Base-by-base conservation (phyloP, 2,797 vertebrate genomes). In the Helarctos malayanus region DNA sequence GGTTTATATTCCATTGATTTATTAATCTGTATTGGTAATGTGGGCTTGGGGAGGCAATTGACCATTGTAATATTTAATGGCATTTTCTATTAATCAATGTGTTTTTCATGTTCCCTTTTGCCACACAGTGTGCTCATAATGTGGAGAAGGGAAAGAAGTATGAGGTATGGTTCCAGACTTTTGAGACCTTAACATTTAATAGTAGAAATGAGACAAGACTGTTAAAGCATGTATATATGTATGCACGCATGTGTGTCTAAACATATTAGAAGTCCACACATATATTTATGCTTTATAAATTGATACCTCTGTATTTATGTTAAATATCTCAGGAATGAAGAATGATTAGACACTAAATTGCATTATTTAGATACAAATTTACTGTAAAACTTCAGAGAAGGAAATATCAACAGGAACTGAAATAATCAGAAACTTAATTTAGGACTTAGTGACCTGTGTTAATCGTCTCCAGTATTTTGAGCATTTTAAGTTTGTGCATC, bases 361-460 rank as follows among this genome's bases (percentile, higher is more conserved):
- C 2, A 88, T 29, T 14, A 92, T 78, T 95, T 59, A 80, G n/a
- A 89, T 57, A 95, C 7, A 81, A 84, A 18, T 65, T 57, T 85
- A 56, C 23, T 76, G 0, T 45, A 89, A 75, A 84, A 59, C 78
- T 82, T 97, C n/a, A 84, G 29, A 90, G 14, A n/a, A 65, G 41
- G 21, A 73, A 94, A 75, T 7, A 87, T 78, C 16, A 78, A 14
- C 19, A 56, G 27, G 21, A 3, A 73, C 21, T 56, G 29, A 87
- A 96, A 75, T 65, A 69, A 59, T 91, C 68, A 83, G 41, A 89
- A 88, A 76, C 21, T 38, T 56, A 76, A 45, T 54, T 88, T 27
- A 87, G 32, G 15, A 87, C 19, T 82, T 88, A 47, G 63, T 47
- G 65, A 68, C 47, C 56, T 59, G 9, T 38, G 12, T 3, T 91